Conservation (phyloP, 2,113 vertebrate genomes). For the Podarcis cretensis region DNA sequence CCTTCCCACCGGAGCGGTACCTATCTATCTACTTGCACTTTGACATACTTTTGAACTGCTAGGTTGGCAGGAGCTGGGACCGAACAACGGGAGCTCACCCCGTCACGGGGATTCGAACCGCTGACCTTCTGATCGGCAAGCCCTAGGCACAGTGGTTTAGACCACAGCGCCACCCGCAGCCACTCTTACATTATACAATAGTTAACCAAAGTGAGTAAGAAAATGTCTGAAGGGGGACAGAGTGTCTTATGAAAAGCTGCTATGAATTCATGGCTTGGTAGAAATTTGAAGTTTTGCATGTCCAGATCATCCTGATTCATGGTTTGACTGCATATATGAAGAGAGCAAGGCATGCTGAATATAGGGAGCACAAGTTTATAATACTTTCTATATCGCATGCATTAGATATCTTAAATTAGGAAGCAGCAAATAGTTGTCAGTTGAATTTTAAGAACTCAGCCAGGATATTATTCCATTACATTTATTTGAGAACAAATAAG, state of each 20-base stretch:
- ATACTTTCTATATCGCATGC: too few relatives aligned
- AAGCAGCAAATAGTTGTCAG: not conserved
- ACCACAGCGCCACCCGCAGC: not conserved
- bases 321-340: not conserved
- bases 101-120: too few relatives aligned
- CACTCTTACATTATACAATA: not conserved
- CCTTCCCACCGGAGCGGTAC: too few relatives aligned
- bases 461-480: conserved; percentile 22
- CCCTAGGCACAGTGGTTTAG: too few relatives aligned
- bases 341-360: not conserved
- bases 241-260: not conserved
- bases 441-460: conserved; percentile 13
- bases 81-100: too few relatives aligned
- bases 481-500: conserved; percentile 65
- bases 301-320: not conserved
- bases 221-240: not conserved
- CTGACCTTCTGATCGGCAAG: too few relatives aligned
- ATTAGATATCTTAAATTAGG: too few relatives aligned
- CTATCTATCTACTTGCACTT: too few relatives aligned
- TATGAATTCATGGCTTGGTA: not conserved
- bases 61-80: too few relatives aligned
- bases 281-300: not conserved
- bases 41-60: too few relatives aligned
- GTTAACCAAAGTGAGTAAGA: not conserved
- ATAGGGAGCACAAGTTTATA: not conserved